A percentile compares a stretch with the other conserved stretches of the same genome.
These are phyloP conservation scores for Manis crassicaudata DNA, from an alignment of 2,797 vertebrate species.

Conservation along the genomic window DNA sequence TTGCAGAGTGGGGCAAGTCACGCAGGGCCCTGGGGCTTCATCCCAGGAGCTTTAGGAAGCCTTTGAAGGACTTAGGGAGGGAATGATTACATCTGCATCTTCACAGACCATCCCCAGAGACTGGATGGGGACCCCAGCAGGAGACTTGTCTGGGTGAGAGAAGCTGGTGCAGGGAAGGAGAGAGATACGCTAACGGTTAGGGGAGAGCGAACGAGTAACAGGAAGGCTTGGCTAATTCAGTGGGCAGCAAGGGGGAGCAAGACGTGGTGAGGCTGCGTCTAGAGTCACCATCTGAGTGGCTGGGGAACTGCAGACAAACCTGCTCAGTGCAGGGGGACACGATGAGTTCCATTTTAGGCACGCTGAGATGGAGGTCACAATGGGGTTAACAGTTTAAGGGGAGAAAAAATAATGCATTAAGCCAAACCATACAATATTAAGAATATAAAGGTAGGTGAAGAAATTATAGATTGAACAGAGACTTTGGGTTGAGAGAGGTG, in stretches of 20 bases:
- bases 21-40: background rate
- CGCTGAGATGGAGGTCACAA: background rate
- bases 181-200: background rate
- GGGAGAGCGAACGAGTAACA: background rate
- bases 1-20: too few relatives aligned
- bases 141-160: background rate
- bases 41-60: background rate
- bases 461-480: conserved; percentile 51
- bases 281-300: background rate
- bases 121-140: background rate
- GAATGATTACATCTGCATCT: background rate
- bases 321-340: rapidly evolving
- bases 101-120: background rate
- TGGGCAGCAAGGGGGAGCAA: rapidly evolving
- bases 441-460: conserved; percentile 34
- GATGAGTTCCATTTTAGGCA: background rate
- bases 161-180: background rate
- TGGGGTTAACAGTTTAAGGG: background rate
- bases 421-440: conserved; percentile 17
- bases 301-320: background rate
- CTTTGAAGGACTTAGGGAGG: background rate
- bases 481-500: background rate
- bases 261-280: rapidly evolving
- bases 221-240: too few relatives aligned
- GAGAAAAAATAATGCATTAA: conserved; percentile 10